These are phyloP conservation scores for Acridotheres tristis DNA, from an alignment of 2,797 vertebrate species.

Conservation along the genomic window DNA sequence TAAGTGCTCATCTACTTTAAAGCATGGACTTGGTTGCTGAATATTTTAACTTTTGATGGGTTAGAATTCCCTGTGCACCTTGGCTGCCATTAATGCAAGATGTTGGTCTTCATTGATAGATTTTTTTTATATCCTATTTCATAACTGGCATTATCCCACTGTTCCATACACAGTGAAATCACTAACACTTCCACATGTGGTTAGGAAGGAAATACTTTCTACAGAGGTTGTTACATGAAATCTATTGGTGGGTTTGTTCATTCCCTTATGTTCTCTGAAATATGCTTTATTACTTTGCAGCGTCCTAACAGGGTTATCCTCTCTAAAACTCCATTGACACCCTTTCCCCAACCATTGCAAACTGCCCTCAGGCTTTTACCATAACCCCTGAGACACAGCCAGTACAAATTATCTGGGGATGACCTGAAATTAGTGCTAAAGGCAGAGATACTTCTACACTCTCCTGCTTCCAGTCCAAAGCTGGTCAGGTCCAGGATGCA, in stretches of 20 bases:
- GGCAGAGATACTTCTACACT: not conserved
- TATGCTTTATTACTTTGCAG: not conserved
- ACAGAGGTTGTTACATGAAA: fast-evolving
- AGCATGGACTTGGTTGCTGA: not conserved
- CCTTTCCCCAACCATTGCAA: not conserved
- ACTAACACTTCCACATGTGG: not conserved
- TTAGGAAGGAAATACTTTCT: not conserved
- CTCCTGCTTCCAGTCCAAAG: not conserved
- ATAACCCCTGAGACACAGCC: not conserved
- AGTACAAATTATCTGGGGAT: not conserved
- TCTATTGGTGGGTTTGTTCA: not conserved
- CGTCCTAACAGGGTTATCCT: not conserved
- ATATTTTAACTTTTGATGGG: not conserved
- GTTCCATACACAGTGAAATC: not conserved
- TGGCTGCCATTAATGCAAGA: not conserved
- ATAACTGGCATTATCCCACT: not conserved
- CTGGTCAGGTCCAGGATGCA: not conserved
- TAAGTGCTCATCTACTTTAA: not conserved
- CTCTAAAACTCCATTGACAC: not conserved
- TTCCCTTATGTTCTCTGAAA: not conserved
- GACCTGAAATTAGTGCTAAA: not conserved
- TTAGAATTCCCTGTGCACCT: not conserved
- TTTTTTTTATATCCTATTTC: not conserved
- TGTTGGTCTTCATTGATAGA: not conserved
- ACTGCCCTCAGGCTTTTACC: not conserved